Percentiles rank a stretch among this genome's conserved stretches.
Evolutionary conservation across 2,113 vertebrate genomes (phyloP).

Genomic region (Porphyrio hochstetteri): DNA sequence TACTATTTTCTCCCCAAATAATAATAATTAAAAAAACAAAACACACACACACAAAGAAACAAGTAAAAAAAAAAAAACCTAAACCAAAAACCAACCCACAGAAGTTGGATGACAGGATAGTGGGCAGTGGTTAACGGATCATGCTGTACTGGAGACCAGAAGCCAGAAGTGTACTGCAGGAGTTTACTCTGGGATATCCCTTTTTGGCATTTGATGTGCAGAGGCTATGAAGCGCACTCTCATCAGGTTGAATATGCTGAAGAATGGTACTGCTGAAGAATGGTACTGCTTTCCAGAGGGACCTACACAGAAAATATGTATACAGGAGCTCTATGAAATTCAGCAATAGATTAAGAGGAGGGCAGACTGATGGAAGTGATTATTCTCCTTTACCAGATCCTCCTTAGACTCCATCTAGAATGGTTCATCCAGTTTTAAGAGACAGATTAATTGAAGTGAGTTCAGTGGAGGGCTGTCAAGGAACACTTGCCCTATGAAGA

Average conservation of each 20-base stretch:
- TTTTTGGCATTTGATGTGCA: background rate
- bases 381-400: background rate
- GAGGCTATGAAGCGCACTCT: background rate
- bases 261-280: background rate
- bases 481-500: background rate
- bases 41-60: too few relatives aligned
- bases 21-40: background rate
- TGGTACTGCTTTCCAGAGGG: background rate
- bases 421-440: background rate
- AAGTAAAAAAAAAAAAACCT: too few relatives aligned
- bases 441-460: background rate
- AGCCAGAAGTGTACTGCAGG: background rate
- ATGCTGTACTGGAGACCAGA: background rate
- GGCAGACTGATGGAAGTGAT: background rate
- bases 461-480: background rate
- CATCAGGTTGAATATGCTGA: background rate
- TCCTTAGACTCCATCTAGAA: background rate
- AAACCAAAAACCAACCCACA: too few relatives aligned
- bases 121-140: background rate
- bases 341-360: background rate
- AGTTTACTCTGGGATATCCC: background rate
- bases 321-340: background rate
- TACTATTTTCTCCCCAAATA: too few relatives aligned
- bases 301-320: background rate
- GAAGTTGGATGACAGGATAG: background rate